Evolutionary conservation across 2,797 vertebrate species (phyloP).

Genomic region (Sarcoramphus papa): DNA sequence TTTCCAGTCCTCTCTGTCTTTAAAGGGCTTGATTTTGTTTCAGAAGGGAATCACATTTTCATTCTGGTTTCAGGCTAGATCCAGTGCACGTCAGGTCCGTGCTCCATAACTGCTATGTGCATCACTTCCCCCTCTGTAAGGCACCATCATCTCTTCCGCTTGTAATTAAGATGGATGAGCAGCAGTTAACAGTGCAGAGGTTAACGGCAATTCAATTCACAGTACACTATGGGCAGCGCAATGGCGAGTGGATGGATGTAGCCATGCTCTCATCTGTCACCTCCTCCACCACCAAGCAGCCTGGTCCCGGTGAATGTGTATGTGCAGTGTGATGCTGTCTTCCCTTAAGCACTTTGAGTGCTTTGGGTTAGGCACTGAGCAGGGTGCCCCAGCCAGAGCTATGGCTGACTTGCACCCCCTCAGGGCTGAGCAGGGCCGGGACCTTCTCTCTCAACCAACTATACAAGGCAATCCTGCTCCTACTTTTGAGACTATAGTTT

Average conservation of each 20-base stretch:
- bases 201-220: not conserved
- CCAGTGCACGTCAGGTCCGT: not conserved
- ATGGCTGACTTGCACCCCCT: no score
- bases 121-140: not conserved
- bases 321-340: not conserved
- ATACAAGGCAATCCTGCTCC: not conserved
- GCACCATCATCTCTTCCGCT: not conserved
- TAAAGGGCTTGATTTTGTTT: not conserved
- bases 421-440: not conserved
- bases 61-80: not conserved
- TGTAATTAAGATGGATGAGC: not conserved
- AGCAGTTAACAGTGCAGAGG: not conserved
- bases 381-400: not conserved
- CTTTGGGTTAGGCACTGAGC: not conserved
- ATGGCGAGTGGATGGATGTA: not conserved
- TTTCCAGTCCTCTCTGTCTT: not conserved
- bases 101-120: fast-evolving
- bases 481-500: not conserved
- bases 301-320: not conserved
- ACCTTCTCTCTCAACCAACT: not conserved
- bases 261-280: not conserved
- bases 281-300: not conserved
- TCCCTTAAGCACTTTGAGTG: not conserved
- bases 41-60: not conserved
- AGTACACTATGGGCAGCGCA: fast-evolving